A percentile compares a stretch with the other conserved stretches of the same genome.
Evolutionary conservation across 2,113 vertebrate species (phyloP).

Genomic region (Hemibagrus wyckioides): DNA sequence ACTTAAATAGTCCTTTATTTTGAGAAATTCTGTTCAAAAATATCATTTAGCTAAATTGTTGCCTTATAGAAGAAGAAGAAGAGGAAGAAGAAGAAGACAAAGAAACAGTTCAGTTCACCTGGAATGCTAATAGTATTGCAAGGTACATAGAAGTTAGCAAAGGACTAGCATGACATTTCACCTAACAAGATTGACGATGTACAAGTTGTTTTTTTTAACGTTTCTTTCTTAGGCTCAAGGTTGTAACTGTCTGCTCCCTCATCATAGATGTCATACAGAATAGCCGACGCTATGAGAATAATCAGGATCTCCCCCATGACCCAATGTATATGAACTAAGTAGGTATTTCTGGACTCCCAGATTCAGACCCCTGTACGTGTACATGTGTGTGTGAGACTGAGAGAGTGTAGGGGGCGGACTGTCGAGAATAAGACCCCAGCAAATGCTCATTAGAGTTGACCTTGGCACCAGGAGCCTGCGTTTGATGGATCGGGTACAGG

Average conservation of each 20-base stretch:
- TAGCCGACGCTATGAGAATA: conserved; percentile 7
- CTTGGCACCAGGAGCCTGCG: conserved; percentile 83
- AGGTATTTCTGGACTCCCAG: conserved; percentile 49
- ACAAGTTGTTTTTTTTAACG: not conserved
- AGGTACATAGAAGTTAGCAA: not conserved
- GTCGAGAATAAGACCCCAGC: conserved; percentile 80
- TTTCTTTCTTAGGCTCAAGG: conserved; percentile 24
- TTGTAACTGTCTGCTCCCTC: conserved; percentile 32
- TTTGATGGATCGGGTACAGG: conserved; percentile 92
- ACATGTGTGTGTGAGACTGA: conserved; percentile 39
- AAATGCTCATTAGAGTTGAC: conserved; percentile 96
- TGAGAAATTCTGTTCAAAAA: not conserved
- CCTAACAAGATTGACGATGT: conserved; percentile 3
- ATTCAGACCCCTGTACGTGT: conserved; percentile 43
- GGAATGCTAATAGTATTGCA: too few relatives aligned
- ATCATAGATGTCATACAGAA: conserved; percentile 10
- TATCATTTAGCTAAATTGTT: not conserved
- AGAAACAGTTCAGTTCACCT: too few relatives aligned
- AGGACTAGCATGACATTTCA: not conserved
- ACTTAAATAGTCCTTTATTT: not conserved
- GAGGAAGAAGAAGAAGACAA: too few relatives aligned
- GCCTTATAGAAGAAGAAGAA: too few relatives aligned
- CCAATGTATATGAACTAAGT: conserved; percentile 33
- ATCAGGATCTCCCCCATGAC: conserved; percentile 28
- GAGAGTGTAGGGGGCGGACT: conserved; percentile 57